Evolutionary conservation across 2,888 invertebrate genomes (phyloP).

Genomic region (Teleogryllus oceanicus): DNA sequence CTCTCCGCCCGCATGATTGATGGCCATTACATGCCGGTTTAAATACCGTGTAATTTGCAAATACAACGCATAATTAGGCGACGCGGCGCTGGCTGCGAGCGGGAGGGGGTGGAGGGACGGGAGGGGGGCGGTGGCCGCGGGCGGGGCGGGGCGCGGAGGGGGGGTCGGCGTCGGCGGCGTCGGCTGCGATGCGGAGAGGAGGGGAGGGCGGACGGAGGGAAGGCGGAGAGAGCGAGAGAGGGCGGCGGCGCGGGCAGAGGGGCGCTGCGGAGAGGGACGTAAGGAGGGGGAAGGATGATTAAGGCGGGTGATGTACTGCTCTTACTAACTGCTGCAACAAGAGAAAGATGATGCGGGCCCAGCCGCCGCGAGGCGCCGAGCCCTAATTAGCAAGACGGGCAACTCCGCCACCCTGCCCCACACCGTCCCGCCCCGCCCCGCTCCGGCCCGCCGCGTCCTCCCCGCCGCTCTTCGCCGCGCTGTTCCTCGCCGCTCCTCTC

Average conservation of each 20-base stretch:
- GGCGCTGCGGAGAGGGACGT: not conserved
- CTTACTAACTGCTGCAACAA: conserved; percentile 33
- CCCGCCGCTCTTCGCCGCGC: not conserved
- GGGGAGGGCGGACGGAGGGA: conserved; percentile 22
- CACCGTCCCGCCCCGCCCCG: not conserved
- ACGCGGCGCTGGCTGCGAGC: too few relatives aligned
- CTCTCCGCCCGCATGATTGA: conserved; percentile 34
- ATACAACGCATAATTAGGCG: conserved; percentile 67
- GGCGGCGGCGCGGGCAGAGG: not conserved
- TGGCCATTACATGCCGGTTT: conserved; percentile 44
- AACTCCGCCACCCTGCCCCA: conserved; percentile 19
- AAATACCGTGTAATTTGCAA: conserved; percentile 75
- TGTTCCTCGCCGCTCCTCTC: not conserved
- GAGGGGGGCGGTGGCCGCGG: too few relatives aligned
- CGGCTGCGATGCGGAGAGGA: not conserved
- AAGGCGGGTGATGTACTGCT: conserved; percentile 38
- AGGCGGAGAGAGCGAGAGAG: conserved; percentile 12
- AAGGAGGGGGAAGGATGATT: conserved; percentile 34
- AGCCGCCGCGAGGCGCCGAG: conserved; percentile 18
- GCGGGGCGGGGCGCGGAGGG: conserved; percentile 26
- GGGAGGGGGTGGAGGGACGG: conserved; percentile 26
- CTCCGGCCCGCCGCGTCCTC: not conserved
- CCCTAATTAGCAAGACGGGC: conserved; percentile 18
- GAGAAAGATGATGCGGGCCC: conserved; percentile 28
- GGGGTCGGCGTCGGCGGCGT: not conserved